Percentiles rank a stretch among this genome's conserved stretches.
phyloP scores from a whole-genome alignment of 2,888 invertebrate genomes.

The Candidula unifasciata region DNA sequence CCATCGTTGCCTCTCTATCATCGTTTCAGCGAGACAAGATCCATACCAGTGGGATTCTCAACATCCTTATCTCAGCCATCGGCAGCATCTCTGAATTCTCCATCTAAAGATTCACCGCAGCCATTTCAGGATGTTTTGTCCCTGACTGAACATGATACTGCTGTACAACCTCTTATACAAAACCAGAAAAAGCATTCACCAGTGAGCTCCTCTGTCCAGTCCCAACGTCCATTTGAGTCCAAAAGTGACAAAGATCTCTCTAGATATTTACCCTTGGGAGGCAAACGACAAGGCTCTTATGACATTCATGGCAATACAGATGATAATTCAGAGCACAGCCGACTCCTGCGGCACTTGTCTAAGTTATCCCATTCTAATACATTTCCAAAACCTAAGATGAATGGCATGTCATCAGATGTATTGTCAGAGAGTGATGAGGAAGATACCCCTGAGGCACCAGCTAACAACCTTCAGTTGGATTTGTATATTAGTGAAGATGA shows the following conservation, averaged over 20 bases:
- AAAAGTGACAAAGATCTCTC: slow-evolving; percentile 34
- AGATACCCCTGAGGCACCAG: slow-evolving; percentile 5
- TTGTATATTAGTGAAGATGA: slow-evolving; percentile 46
- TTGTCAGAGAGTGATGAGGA: slow-evolving; percentile 33
- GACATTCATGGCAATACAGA: not conserved
- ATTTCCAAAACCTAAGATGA: slow-evolving; percentile 41
- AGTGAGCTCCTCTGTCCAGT: not conserved
- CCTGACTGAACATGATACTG: slow-evolving; percentile 27
- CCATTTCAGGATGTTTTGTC: not conserved
- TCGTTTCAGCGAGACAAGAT: not conserved
- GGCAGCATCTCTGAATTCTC: not conserved
- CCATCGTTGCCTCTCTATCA: not conserved
- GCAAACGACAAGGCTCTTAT: not conserved
- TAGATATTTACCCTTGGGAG: not conserved
- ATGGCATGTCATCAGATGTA: slow-evolving; percentile 12
- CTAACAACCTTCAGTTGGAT: slow-evolving; percentile 55
- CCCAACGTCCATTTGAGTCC: slow-evolving; percentile 28
- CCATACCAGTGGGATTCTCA: not conserved
- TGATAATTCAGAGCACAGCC: not conserved
- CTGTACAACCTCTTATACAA: slow-evolving; percentile 32
- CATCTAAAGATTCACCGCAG: not conserved
- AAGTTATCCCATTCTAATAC: slow-evolving; percentile 40
- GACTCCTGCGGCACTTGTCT: not conserved
- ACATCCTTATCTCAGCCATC: not conserved
- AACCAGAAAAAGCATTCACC: slow-evolving; percentile 2